Conservation (phyloP, 2,888 invertebrate species). For the Neoitamus cyanurus region DNA sequence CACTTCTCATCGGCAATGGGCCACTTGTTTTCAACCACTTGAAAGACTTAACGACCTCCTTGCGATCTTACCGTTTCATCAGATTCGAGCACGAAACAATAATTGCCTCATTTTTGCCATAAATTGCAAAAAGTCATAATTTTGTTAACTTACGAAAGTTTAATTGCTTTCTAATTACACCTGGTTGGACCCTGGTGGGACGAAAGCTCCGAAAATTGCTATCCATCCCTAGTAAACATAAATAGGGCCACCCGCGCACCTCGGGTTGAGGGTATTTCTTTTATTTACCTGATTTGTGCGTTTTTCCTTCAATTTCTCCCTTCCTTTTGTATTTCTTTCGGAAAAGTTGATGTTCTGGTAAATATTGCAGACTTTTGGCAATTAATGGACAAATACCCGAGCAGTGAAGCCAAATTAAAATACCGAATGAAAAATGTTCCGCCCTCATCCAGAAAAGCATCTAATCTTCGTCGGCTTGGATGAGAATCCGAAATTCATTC, state of each 20-base stretch:
- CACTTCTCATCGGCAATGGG: neutral
- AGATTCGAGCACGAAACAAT: neutral
- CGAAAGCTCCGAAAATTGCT: neutral
- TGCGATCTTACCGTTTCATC: neutral
- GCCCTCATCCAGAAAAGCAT: neutral
- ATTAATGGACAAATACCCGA: neutral
- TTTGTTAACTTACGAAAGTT: neutral
- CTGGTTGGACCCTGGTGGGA: neutral
- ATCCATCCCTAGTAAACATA: neutral
- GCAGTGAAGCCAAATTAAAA: neutral
- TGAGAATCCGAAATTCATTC: neutral
- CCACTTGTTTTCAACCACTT: neutral
- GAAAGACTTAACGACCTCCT: neutral
- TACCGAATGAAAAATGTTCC: neutral
- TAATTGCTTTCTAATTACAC: slow-evolving; percentile 1
- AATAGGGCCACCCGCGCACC: neutral
- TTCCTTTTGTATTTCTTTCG: neutral
- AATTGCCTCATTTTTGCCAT: slow-evolving; percentile 1
- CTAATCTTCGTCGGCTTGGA: neutral
- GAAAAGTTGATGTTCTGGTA: neutral
- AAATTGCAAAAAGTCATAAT: neutral
- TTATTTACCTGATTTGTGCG: slow-evolving; percentile 5
- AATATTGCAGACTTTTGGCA: neutral
- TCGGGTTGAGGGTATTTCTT: neutral
- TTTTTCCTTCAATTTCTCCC: neutral